Evolutionary conservation across 2,113 vertebrate genomes (phyloP), one percentile per base, ranked within the genome.

Genomic region (Gymnobelideus leadbeateri): DNA sequence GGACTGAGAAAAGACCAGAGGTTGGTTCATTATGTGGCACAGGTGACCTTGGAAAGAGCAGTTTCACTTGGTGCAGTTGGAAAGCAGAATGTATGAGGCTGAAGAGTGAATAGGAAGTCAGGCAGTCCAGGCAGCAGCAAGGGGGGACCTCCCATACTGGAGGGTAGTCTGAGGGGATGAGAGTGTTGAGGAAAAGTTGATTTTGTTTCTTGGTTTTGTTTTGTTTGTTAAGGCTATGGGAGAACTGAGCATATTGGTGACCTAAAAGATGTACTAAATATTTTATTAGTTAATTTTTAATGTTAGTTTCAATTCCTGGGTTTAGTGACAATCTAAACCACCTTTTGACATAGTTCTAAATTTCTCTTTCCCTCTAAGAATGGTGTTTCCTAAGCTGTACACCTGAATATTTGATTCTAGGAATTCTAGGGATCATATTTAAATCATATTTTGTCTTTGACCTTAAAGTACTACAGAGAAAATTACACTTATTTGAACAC

Each of bases 201-300:
- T 19, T 57, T 92, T 91, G 89, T 93, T 97, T 61, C 31, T 61
- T 31, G 12, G 26, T 26, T 55, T 26, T 23, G 21, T 55, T 61
- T 10, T 11, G 8, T 61, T 31, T 61, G 31, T 31, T 31, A 31
- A 84, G n/a, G 14, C 21, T 6, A 43, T 84, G n/a, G 14, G 14
- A 21, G n/a, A 84, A 5, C 16, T 84, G 31, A n/a, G 31, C 61
- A 68, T 19, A 43, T 43, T 43, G 68, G 37, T 84, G 68, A 84
- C 57, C 53, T 6, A 55, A 46, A 91, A 97, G 92, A 92, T 52
- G 16, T 37, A 21, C 53, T 49, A 6, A 54, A 26, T 12, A 31
- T 61, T 90, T 91, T 91, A 77, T 94, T 51, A 54, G 1, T 49
- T n/a, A 23, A 93, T 96, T 92, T 92, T 89, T 89, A 52, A 23